A percentile compares a stretch with the other conserved stretches of the same genome.
phyloP scores from a whole-genome alignment of 2,888 invertebrate genomes.

The Yponomeuta evonymella region DNA sequence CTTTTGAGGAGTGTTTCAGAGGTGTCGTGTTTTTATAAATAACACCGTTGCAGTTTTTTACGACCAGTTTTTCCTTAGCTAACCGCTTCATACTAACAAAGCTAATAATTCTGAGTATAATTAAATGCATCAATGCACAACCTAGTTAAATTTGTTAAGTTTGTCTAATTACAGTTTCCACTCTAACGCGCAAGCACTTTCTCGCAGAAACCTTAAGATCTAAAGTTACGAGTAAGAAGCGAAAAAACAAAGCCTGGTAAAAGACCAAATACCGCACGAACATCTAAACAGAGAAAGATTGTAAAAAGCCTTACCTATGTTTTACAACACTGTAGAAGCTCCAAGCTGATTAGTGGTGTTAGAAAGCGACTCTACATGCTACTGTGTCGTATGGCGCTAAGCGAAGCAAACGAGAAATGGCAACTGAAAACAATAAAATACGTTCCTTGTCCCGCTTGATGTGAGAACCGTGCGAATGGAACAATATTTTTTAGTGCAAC shows the following conservation, averaged over 20 bases:
- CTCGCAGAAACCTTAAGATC: neutral
- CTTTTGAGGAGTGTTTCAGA: no score
- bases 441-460: neutral
- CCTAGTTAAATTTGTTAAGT: no score
- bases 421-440: conserved; percentile 51
- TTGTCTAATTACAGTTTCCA: no score
- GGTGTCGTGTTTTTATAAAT: no score
- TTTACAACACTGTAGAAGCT: neutral
- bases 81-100: no score
- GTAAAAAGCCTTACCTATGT: conserved; percentile 5
- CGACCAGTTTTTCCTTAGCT: no score
- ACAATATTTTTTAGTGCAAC: neutral
- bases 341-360: conserved; percentile 4
- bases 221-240: neutral
- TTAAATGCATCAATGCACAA: no score
- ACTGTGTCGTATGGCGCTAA: conserved; percentile 11
- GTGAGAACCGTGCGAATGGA: neutral
- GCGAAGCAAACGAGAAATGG: conserved; percentile 27
- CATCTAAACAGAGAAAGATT: neutral
- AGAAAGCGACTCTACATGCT: conserved; percentile 50
- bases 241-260: neutral
- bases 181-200: neutral
- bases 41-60: no score
- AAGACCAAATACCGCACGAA: neutral
- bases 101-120: no score